Base-by-base conservation (phyloP, 2,888 invertebrate species). In the Brenthis hecate region DNA sequence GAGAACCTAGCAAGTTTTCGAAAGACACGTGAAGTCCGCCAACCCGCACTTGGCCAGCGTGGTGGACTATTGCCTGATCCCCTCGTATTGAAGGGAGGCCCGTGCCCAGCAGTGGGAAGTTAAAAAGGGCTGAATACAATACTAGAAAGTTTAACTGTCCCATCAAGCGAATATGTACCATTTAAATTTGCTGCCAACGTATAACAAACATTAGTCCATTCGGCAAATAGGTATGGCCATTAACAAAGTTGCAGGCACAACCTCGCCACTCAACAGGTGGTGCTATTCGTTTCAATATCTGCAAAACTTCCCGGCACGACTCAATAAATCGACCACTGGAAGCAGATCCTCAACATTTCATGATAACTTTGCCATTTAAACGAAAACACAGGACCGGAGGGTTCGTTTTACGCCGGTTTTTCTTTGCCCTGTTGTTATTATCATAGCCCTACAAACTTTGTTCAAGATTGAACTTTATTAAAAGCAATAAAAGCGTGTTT, bases 201-300 rank as follows among this genome's bases (percentile, higher is more conserved):
- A 71, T 73, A 75, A 75, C 71, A 79, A 81, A 79, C 80, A 73
- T 63, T 68, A 72, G 71, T 81, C 81, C 80, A 83, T 84, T 81
- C 79, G 72, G 72, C 80, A 81, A 85, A 86, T 82, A 82, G 84
- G 81, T 81, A 82, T 81, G 78, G 79, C 88, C 84, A 89, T 91
- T 92, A 91, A 85, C 87, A 80, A 88, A 89, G 85, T 90, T 88
- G 85, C 86, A 81, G 28, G 48, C 58, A 60, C 48, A 84, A 82
- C 81, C 78, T 62, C 54, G 23, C 81, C 77, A 81, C 77, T 85
- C 91, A 91, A 92, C 92, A 92, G 91, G 92, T 92, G 89, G 86
- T 84, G 84, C 86, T 84, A 89, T 91, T 91, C 90, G 87, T 91
- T 92, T 92, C 91, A 92, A 91, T 92, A 91, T 89, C 89, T 87